Evolutionary conservation across 37 sponge, comb jelly and placozoan genomes (phyloP).

Genomic region (Spongilla lacustris): DNA sequence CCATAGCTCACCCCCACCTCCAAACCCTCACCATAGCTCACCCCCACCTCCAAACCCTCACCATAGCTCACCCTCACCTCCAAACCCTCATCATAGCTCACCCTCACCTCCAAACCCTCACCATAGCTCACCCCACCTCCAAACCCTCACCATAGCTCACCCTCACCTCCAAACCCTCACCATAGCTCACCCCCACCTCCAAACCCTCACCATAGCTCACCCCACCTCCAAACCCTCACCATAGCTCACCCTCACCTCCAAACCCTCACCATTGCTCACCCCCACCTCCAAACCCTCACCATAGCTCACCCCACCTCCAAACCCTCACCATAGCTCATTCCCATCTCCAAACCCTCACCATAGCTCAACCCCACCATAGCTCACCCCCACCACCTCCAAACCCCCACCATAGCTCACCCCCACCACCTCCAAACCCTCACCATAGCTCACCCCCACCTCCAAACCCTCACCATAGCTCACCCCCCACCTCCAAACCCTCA

Average conservation of each 20-base stretch:
- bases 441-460: background rate
- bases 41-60: constrained; percentile 69
- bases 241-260: background rate
- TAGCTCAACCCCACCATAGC: too few relatives aligned
- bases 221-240: constrained; percentile 50
- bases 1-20: background rate
- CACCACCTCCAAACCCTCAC: too few relatives aligned
- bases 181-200: background rate
- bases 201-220: constrained; percentile 55
- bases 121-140: background rate
- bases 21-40: constrained; percentile 50
- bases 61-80: background rate
- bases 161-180: constrained; percentile 60
- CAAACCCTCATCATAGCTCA: constrained; percentile 48
- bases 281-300: constrained; percentile 65
- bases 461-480: background rate
- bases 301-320: background rate
- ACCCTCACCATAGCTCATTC: constrained; percentile 66
- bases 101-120: constrained; percentile 66
- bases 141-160: constrained; percentile 55
- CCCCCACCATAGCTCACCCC: constrained; percentile 74
- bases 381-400: background rate
- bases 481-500: background rate
- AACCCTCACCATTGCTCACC: constrained; percentile 55
- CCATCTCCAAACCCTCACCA: constrained; percentile 48